phyloP scores from a whole-genome alignment of 2,113 vertebrate genomes.

The Campylorhamphus procurvoides region DNA sequence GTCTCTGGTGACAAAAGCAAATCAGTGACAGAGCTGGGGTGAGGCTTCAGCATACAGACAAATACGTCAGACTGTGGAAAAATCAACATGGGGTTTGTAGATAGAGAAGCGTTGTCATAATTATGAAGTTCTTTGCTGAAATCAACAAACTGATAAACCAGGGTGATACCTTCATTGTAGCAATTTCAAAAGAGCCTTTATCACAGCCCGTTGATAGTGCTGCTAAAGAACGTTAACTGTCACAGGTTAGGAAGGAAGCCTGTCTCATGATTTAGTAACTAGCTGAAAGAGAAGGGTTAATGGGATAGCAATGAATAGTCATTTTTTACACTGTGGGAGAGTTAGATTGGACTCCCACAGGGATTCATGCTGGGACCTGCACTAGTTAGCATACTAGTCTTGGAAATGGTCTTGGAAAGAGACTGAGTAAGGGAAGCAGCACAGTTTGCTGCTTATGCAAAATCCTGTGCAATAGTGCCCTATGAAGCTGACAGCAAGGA shows the following conservation, averaged over 20 bases:
- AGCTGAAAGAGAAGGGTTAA: constrained; percentile 35
- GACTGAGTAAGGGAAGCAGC: background rate
- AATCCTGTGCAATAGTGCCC: background rate
- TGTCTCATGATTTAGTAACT: background rate
- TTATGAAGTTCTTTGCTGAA: background rate
- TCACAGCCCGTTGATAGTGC: background rate
- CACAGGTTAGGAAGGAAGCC: background rate
- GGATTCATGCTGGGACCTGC: constrained; percentile 46
- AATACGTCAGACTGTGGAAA: background rate
- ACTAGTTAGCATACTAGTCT: background rate
- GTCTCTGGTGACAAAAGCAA: background rate
- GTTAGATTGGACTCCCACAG: constrained; percentile 21
- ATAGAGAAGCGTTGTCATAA: background rate
- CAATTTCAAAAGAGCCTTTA: constrained; percentile 19
- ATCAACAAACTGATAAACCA: constrained; percentile 12
- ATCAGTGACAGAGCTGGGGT: background rate
- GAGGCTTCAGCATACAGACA: constrained; percentile 17
- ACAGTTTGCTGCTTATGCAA: background rate
- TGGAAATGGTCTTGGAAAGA: constrained; percentile 27
- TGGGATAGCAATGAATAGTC: constrained; percentile 2
- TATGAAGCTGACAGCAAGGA: background rate
- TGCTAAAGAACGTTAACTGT: background rate
- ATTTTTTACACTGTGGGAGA: constrained; percentile 3
- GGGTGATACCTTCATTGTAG: background rate
- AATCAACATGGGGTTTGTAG: constrained; percentile 3